Base-by-base conservation (phyloP, 2,888 invertebrate species). In the Griposia aprilina region DNA sequence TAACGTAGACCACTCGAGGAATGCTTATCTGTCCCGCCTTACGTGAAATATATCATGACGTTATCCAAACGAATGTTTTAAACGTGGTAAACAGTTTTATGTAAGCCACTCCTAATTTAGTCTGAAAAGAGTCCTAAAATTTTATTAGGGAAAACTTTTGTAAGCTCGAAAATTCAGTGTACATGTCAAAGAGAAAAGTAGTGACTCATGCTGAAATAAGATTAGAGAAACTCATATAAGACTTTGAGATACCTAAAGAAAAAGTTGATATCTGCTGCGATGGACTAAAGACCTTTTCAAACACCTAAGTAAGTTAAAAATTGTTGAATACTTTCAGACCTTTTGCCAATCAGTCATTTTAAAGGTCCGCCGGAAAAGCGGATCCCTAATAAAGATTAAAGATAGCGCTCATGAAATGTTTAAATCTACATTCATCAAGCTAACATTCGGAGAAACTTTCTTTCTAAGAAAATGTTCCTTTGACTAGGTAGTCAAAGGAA, bases 1-100 rank as follows among this genome's bases (percentile, higher is more conserved):
- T 69, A 30, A 59, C 74, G 81, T 76, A 78, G 67, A 78, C 80
- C 80, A 84, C 84, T 80, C 77, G 63, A 82, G 82, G 62, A 87
- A 79, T 78, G 88, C 84, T 88, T 88, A 88, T 83, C 87, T 84
- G 80, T 82, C 84, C 76, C 71, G 68, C 70, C 85, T 67, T 36
- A 75, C 75, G 69, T 81, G 74, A 87, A 82, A 87, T 87, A 87
- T 83, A 87, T 80, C 80, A 82, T 67, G 62, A 63, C 80, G 80
- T 79, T 84, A 76, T 80, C 57, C 80, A 62, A 73, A 74, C 77
- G n/a, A 86, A 87, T 78, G 68, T 81, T 85, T 79, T 76, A 78
- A 82, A 48, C 30, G 52, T 50, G n/a, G 75, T 80, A 87, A 85
- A 85, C 84, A 82, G 41, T 50, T n/a, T 85, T 82, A 80, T 59